Percentiles rank a stretch among this genome's conserved stretches.
These are phyloP conservation scores for Apeltes quadracus DNA, from an alignment of 2,113 vertebrate genomes.

Conservation along the genomic window DNA sequence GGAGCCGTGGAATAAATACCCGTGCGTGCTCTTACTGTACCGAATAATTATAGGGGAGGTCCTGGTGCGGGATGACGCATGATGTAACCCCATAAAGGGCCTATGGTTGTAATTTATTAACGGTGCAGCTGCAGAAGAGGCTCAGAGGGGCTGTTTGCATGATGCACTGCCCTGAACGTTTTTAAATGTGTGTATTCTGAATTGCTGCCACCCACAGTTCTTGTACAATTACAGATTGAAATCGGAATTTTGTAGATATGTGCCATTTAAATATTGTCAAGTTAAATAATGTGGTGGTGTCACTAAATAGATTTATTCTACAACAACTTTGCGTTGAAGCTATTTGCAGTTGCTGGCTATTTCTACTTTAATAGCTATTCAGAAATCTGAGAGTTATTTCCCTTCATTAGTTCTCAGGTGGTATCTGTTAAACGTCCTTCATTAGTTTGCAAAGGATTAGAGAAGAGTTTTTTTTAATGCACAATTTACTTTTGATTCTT, in stretches of 20 bases:
- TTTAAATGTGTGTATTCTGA: constrained; percentile 29
- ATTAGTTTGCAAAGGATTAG: not conserved
- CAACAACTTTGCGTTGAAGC: not conserved
- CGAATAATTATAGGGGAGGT: constrained; percentile 21
- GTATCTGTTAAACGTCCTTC: not conserved
- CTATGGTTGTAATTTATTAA: constrained; percentile 31
- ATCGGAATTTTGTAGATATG: not conserved
- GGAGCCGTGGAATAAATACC: constrained; percentile 26
- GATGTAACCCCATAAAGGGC: constrained; percentile 18
- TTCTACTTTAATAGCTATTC: not conserved
- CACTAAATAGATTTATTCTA: not conserved
- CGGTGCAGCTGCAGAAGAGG: constrained; percentile 10
- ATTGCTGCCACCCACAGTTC: not conserved
- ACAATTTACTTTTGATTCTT: not conserved
- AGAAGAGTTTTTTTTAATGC: not conserved
- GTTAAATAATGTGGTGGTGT: not conserved
- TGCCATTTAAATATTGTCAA: not conserved
- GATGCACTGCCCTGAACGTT: constrained; percentile 35
- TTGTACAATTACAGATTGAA: not conserved
- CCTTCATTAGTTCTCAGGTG: not conserved
- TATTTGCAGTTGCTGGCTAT: not conserved
- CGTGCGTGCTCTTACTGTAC: constrained; percentile 26
- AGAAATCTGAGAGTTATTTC: not conserved
- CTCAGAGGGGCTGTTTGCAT: constrained; percentile 36
- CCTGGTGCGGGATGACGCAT: constrained; percentile 5